phyloP scores from a whole-genome alignment of 2,888 invertebrate species.

The Drosophila borborema region DNA sequence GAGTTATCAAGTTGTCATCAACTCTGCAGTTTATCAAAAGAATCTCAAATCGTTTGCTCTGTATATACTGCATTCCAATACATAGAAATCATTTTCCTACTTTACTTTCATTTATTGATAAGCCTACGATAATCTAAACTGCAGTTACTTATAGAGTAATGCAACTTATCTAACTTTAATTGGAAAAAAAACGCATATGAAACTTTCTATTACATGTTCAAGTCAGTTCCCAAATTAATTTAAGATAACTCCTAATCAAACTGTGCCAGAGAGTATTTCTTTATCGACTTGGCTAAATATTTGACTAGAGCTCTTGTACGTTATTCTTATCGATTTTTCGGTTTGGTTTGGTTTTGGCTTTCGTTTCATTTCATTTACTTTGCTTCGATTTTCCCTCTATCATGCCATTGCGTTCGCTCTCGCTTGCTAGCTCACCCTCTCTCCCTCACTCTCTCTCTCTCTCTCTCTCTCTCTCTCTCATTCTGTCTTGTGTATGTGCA shows the following conservation, averaged over 20 bases:
- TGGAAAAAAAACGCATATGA: not conserved
- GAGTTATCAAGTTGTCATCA: conserved; percentile 33
- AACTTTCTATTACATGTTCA: not conserved
- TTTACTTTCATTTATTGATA: not conserved
- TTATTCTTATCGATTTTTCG: conserved; percentile 75
- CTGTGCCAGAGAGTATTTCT: conserved; percentile 49
- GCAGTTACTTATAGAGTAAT: not conserved
- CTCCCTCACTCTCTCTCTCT: not conserved
- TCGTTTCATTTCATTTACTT: conserved; percentile 37
- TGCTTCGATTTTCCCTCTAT: conserved; percentile 39
- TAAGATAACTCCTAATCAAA: conserved; percentile 26
- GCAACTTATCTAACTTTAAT: not conserved
- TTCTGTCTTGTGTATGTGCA: conserved; percentile 11
- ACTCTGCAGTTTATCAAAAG: conserved; percentile 30
- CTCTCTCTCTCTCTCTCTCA: not conserved
- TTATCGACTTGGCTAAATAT: conserved; percentile 28
- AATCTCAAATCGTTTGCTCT: conserved; percentile 7
- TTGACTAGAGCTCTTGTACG: conserved; percentile 39
- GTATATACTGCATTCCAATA: not conserved
- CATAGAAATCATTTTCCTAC: not conserved
- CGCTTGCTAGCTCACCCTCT: not conserved
- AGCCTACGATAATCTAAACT: not conserved
- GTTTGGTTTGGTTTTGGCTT: conserved; percentile 53
- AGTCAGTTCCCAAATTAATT: not conserved
- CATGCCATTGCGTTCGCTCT: not conserved